phyloP scores from a whole-genome alignment of 2,797 vertebrate species.

The Oophaga sylvatica region DNA sequence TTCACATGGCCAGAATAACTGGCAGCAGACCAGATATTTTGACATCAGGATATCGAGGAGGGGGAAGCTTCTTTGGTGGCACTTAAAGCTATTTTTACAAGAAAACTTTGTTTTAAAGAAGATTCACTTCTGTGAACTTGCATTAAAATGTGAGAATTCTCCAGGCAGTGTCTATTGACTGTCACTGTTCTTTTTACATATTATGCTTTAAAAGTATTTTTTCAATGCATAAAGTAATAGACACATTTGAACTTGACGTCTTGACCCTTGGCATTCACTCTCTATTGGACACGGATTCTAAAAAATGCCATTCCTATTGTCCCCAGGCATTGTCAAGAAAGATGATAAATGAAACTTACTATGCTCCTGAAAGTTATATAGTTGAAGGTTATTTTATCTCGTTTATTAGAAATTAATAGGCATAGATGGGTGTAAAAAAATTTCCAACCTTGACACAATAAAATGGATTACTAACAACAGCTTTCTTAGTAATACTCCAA shows the following conservation, averaged over 20 bases:
- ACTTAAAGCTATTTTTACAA: neutral
- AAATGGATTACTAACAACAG: neutral
- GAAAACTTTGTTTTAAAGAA: neutral
- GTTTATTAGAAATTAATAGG: constrained; percentile 25
- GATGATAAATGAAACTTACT: constrained; percentile 28
- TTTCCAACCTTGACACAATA: constrained; percentile 1
- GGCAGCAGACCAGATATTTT: neutral
- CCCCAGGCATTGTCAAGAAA: constrained; percentile 36
- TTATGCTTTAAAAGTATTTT: constrained; percentile 5
- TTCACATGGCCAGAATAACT: neutral
- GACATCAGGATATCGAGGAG: neutral
- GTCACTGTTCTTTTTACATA: neutral
- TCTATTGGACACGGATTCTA: constrained; percentile 13
- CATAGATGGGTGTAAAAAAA: neutral
- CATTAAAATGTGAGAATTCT: neutral
- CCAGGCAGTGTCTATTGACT: neutral
- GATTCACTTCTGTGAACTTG: neutral
- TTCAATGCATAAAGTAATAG: constrained; percentile 10
- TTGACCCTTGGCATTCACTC: constrained; percentile 21
- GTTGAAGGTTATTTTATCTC: constrained; percentile 38
- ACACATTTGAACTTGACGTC: neutral
- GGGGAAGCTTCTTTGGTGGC: neutral
- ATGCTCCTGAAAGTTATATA: neutral
- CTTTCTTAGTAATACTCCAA: neutral
- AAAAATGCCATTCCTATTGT: constrained; percentile 15